phyloP scores from a whole-genome alignment of 1,140 invertebrate species.

The Cydia pomonella region DNA sequence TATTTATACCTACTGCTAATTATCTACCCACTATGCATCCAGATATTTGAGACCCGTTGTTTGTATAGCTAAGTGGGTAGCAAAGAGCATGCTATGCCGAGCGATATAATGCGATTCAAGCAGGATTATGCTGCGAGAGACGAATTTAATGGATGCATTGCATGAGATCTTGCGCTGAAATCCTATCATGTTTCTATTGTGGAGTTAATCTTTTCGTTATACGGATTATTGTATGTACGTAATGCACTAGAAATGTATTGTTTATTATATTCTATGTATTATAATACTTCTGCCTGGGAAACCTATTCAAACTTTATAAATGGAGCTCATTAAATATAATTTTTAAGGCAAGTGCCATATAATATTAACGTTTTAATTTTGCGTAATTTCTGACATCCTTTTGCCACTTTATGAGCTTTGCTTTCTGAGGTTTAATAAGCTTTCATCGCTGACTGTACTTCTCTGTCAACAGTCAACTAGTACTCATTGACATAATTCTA shows the following conservation, averaged over 20 bases:
- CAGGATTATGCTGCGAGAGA: constrained; percentile 21
- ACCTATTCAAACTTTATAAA: too few relatives aligned
- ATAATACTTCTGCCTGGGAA: not conserved
- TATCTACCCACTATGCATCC: constrained; percentile 7
- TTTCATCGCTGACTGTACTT: too few relatives aligned
- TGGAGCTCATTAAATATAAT: too few relatives aligned
- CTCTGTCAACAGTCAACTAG: too few relatives aligned
- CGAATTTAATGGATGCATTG: constrained; percentile 23
- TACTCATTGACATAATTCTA: too few relatives aligned
- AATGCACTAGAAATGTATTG: constrained; percentile 4
- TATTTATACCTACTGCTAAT: not conserved
- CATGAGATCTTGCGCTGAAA: not conserved
- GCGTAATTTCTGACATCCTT: too few relatives aligned
- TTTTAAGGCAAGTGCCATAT: too few relatives aligned
- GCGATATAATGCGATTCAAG: constrained; percentile 23
- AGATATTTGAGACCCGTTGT: constrained; percentile 26
- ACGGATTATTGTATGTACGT: not conserved
- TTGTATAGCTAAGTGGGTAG: constrained; percentile 29
- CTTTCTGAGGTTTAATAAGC: too few relatives aligned
- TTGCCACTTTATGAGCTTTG: too few relatives aligned
- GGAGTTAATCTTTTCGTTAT: constrained; percentile 7
- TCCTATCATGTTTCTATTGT: not conserved
- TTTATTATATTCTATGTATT: not conserved
- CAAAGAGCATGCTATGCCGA: constrained; percentile 18
- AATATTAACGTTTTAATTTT: too few relatives aligned